Evolutionary conservation across 2,113 vertebrate genomes (phyloP), one percentile per base, ranked within the genome.

Genomic region (Psephotus haematonotus): DNA sequence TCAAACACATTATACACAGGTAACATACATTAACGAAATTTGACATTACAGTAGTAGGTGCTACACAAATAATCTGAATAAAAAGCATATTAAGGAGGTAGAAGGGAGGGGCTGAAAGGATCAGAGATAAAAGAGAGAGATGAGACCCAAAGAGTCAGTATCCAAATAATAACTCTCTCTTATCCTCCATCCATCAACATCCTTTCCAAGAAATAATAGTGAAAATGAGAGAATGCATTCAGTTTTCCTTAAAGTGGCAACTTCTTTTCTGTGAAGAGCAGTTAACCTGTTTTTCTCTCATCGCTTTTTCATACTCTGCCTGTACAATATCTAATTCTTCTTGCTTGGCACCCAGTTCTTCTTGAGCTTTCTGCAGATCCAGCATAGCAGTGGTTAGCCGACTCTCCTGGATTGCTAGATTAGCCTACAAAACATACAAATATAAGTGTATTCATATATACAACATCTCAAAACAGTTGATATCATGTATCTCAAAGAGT

Each of bases 331-430:
- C 98, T 25, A 99, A 97, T 91, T 99, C 98, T 5, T 98, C 97
- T 94, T 99, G 98, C 85, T 99, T 99, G 55, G 96, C 97, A n/a
- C 98, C 97, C 90, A 99, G 90, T 94, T 99, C 98, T 2, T 98
- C 98, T 85, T 99, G 98, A 74, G 99, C 98, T 92, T 97, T 98
- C 94, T 98, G 97, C 75, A 99, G 97, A 93, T 99, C 98, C 52
- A 96, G 90, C 97, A 98, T 98, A 88, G 99, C 98, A 22, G 98
- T 92, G 23, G 79, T 25, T 20, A 99, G 92, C 15, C 98, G 98
- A 90, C 97, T 99, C 97, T 99, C 98, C 94, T 99, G 98, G 50
- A 99, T 97, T 82, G 97, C 98, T 92, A 99, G 95, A 97, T 99
- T 99, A 90, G 98, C 98, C 99, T 99, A 84, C 4, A 33, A 41